These are phyloP conservation scores for Cephus cinctus DNA, from an alignment of 1,140 invertebrate genomes.

Conservation along the genomic window DNA sequence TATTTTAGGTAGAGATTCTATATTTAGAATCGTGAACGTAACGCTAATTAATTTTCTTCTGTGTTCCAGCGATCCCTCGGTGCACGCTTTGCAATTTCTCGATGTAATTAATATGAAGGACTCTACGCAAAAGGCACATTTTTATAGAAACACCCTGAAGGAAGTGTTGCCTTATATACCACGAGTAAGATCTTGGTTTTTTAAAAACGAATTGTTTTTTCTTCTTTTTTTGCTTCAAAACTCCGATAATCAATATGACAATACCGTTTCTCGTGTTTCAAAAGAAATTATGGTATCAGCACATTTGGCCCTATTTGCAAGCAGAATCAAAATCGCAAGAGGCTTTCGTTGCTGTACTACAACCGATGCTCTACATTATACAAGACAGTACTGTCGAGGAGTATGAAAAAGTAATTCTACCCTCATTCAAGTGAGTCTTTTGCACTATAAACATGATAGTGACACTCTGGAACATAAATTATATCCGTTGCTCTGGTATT, in stretches of 20 bases:
- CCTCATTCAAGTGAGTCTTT: slow-evolving; percentile 69
- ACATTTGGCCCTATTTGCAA: slow-evolving; percentile 88
- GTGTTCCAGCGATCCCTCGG: slow-evolving; percentile 75
- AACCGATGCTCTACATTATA: slow-evolving; percentile 85
- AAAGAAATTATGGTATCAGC: slow-evolving; percentile 95
- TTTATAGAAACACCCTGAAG: slow-evolving; percentile 83
- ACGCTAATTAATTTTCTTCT: slow-evolving; percentile 31
- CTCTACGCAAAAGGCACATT: slow-evolving; percentile 82
- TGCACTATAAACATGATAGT: neutral
- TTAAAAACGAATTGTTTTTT: neutral
- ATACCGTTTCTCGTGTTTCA: slow-evolving; percentile 34
- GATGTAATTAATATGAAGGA: slow-evolving; percentile 93
- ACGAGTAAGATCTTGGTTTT: slow-evolving; percentile 66
- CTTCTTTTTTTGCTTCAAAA: slow-evolving; percentile 5
- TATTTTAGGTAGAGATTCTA: slow-evolving; percentile 77
- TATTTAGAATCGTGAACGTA: neutral
- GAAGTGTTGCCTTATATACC: slow-evolving; percentile 87
- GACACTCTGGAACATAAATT: neutral
- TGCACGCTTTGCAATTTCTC: slow-evolving; percentile 86
- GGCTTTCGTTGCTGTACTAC: slow-evolving; percentile 83
- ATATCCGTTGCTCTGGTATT: neutral
- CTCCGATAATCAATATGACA: neutral
- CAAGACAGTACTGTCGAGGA: slow-evolving; percentile 81
- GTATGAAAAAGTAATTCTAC: slow-evolving; percentile 80
- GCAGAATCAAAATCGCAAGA: slow-evolving; percentile 83